Evolutionary conservation across 2,797 vertebrate species (phyloP).

Genomic region (Mallotus villosus): DNA sequence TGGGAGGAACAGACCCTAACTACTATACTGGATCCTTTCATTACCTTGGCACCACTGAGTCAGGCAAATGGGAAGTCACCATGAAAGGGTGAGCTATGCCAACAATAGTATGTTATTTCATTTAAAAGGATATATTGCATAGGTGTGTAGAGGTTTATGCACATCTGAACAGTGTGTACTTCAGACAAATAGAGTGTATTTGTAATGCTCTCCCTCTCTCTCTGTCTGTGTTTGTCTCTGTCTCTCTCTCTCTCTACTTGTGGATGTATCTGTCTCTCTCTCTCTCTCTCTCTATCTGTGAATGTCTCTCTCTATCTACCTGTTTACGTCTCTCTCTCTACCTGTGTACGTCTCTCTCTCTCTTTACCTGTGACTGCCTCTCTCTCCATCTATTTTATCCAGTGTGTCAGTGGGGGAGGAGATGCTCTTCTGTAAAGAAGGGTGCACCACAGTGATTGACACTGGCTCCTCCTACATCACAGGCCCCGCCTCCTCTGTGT

Average conservation of each 20-base stretch:
- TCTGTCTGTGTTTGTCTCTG: neutral
- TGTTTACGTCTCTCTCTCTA: conserved; percentile 4
- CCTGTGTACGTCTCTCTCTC: neutral
- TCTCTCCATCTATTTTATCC: conserved; percentile 21
- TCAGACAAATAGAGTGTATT: neutral
- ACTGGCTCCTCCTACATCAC: conserved; percentile 93
- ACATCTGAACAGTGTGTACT: neutral
- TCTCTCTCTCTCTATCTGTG: too few relatives aligned
- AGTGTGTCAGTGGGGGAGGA: conserved; percentile 87
- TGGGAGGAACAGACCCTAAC: conserved; percentile 90
- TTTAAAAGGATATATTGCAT: neutral
- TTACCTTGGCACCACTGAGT: conserved; percentile 81
- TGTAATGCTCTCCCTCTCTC: neutral
- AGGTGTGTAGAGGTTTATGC: neutral
- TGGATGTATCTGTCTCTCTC: too few relatives aligned
- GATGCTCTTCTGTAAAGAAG: conserved; percentile 83
- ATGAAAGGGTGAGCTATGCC: conserved; percentile 84
- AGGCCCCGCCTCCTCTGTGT: conserved; percentile 85
- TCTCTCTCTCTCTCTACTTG: conserved; percentile 14
- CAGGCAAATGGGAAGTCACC: conserved; percentile 88
- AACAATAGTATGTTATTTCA: neutral
- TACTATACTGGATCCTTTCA: conserved; percentile 90
- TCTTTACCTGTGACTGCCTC: neutral
- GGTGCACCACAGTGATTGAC: conserved; percentile 88
- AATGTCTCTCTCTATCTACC: neutral